Conservation (phyloP, 64 coral and sea anemone species). For the Montipora capricornis region DNA sequence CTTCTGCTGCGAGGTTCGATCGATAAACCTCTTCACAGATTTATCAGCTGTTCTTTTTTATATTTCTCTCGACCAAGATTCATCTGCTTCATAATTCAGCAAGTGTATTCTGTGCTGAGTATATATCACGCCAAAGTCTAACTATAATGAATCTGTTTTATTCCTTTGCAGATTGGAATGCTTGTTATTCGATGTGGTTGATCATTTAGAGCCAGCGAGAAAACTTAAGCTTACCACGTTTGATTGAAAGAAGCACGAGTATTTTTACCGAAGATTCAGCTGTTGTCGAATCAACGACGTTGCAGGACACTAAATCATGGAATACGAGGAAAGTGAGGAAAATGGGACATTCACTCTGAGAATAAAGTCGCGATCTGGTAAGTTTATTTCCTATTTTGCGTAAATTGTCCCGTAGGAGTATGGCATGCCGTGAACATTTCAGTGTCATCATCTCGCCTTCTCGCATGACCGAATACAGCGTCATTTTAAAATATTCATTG, state of each 20-base stretch:
- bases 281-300: not conserved
- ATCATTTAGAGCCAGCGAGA: not conserved
- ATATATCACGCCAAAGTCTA: constrained; percentile 17
- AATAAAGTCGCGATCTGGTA: constrained; percentile 71
- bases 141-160: constrained; percentile 4
- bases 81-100: constrained; percentile 33
- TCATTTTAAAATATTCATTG: constrained; percentile 30
- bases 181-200: constrained; percentile 10
- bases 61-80: not conserved
- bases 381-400: not conserved
- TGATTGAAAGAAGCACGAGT: not conserved
- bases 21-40: not conserved
- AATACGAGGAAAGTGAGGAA: constrained; percentile 45
- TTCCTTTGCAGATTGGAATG: constrained; percentile 21
- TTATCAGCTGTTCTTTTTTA: constrained; percentile 13
- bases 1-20: not conserved
- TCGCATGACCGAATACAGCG: constrained; percentile 44
- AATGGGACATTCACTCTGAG: constrained; percentile 73
- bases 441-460: constrained; percentile 9
- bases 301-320: constrained; percentile 23
- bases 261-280: constrained; percentile 13
- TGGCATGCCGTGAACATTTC: not conserved
- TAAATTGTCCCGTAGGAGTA: not conserved
- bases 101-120: not conserved
- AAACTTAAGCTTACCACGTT: not conserved